A percentile compares a stretch with the other conserved stretches of the same genome.
Conservation (phyloP, 23 tunicate genomes). For the Styela plicata region DNA sequence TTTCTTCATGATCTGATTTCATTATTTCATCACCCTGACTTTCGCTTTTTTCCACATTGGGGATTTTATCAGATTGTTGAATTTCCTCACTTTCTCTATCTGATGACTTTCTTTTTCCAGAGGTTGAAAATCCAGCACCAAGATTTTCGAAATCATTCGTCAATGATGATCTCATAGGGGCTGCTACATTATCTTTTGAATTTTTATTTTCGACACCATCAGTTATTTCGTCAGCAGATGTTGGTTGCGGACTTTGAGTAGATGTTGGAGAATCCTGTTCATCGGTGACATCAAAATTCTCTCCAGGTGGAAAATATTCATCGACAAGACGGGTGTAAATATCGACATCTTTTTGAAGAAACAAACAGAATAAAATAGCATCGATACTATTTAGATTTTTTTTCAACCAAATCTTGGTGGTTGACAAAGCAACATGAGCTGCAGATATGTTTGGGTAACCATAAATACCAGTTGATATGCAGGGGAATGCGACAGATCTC, state of each 20-base stretch:
- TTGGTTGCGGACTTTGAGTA: background rate
- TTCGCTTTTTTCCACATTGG: background rate
- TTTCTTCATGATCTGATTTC: no score
- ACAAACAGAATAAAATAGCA: conserved; percentile 65
- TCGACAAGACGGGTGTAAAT: conserved; percentile 30
- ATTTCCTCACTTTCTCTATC: background rate
- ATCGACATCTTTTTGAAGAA: conserved; percentile 45
- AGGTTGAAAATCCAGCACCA: background rate
- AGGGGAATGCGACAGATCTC: conserved; percentile 81
- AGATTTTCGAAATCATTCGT: background rate
- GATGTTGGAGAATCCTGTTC: no score
- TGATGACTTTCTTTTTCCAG: background rate
- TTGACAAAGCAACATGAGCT: conserved; percentile 60
- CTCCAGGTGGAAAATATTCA: background rate
- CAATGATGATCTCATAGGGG: background rate
- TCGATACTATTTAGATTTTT: conserved; percentile 33
- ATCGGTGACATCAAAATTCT: no score
- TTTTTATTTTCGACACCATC: background rate
- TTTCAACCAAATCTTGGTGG: conserved; percentile 54
- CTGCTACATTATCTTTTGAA: background rate
- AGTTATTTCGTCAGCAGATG: background rate
- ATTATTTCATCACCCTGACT: no score
- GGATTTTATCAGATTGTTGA: background rate
- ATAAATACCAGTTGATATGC: conserved; percentile 95
- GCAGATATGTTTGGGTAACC: conserved; percentile 91